A percentile compares a stretch with the other conserved stretches of the same genome.
These are phyloP conservation scores for Sparidentex hasta DNA, from an alignment of 2,797 vertebrate genomes.

Conservation along the genomic window DNA sequence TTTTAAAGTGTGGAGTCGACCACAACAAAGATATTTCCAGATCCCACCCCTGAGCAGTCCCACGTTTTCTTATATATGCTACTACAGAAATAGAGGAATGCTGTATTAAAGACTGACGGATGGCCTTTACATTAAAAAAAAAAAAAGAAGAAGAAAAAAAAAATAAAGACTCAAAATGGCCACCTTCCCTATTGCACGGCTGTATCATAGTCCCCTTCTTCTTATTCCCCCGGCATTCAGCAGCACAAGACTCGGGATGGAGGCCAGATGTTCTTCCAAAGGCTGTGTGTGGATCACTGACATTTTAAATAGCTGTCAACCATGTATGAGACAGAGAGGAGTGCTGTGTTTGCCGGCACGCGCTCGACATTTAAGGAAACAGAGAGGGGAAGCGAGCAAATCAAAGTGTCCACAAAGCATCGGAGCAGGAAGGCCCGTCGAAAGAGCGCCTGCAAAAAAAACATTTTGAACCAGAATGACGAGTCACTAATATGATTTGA, in stretches of 20 bases:
- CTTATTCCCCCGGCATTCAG: slow-evolving; percentile 72
- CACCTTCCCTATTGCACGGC: slow-evolving; percentile 80
- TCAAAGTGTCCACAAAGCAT: slow-evolving; percentile 34
- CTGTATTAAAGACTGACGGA: slow-evolving; percentile 82
- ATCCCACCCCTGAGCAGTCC: slow-evolving; percentile 77
- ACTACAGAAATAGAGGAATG: slow-evolving; percentile 84
- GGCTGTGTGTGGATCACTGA: slow-evolving; percentile 72
- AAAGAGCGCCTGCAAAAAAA: slow-evolving; percentile 36
- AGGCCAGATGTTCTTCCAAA: slow-evolving; percentile 82
- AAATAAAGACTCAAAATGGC: slow-evolving; percentile 70
- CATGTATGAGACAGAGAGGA: slow-evolving; percentile 61
- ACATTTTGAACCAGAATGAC: slow-evolving; percentile 58
- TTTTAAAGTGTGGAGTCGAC: slow-evolving; percentile 74
- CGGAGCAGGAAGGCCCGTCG: slow-evolving; percentile 22
- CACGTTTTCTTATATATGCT: slow-evolving; percentile 80
- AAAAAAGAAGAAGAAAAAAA: slow-evolving; percentile 58
- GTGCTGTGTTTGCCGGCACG: slow-evolving; percentile 55
- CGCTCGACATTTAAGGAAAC: slow-evolving; percentile 55
- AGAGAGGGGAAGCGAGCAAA: slow-evolving; percentile 42
- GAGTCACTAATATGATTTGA: slow-evolving; percentile 48
- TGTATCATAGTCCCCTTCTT: slow-evolving; percentile 78
- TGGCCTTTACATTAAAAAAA: slow-evolving; percentile 72
- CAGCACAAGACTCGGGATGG: slow-evolving; percentile 82
- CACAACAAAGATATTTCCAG: slow-evolving; percentile 77
- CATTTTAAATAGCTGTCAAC: slow-evolving; percentile 73